Conservation (phyloP, 1,140 invertebrate genomes). For the Tetraneura akinire region DNA sequence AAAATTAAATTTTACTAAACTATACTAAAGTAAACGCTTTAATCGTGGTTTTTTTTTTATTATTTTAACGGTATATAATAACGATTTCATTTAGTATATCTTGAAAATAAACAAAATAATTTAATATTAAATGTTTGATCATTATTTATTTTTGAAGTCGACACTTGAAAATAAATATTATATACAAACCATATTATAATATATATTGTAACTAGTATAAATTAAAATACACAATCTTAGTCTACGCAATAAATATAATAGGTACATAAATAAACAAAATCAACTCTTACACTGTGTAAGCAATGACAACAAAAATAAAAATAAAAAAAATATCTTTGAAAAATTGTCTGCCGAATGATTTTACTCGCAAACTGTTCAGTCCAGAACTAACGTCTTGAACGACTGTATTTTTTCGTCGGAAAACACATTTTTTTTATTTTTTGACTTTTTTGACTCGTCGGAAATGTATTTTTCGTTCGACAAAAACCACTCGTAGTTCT, state of each 20-base stretch:
- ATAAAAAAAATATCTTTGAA: no score
- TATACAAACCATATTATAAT: no score
- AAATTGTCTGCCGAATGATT: no score
- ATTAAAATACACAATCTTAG: no score
- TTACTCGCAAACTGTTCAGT: background rate
- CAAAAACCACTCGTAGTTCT: constrained; percentile 60
- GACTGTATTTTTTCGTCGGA: background rate
- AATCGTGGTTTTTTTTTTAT: no score
- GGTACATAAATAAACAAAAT: no score
- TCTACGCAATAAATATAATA: no score
- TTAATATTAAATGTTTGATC: background rate
- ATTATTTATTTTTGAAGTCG: background rate
- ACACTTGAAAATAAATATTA: background rate
- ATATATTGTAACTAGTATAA: no score
- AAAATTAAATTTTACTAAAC: constrained; percentile 2
- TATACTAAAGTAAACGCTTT: constrained; percentile 33
- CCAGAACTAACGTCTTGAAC: constrained; percentile 38
- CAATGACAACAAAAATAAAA: no score
- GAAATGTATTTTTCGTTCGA: constrained; percentile 58
- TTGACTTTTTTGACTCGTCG: constrained; percentile 59
- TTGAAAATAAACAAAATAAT: constrained; percentile 5
- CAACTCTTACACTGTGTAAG: no score
- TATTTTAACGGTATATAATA: no score
- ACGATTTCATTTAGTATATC: background rate
- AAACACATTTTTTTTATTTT: constrained; percentile 54